Conservation (phyloP, 2,888 invertebrate species). For the Drosophila macrospina region DNA sequence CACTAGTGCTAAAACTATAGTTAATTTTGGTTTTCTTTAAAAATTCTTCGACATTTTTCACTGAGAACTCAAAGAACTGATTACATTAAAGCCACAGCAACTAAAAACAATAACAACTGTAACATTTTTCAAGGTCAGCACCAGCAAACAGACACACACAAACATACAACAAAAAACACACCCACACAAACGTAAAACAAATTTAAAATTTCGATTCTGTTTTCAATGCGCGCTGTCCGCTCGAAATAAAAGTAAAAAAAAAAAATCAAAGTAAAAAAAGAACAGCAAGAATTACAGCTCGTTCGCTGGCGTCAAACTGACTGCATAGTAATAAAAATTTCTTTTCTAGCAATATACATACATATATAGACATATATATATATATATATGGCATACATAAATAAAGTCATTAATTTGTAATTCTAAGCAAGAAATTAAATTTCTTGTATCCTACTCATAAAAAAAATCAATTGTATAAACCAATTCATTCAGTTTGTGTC, state of each 20-base stretch:
- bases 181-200: not conserved
- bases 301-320: conserved; percentile 47
- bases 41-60: conserved; percentile 34
- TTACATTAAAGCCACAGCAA: conserved; percentile 54
- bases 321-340: conserved; percentile 52
- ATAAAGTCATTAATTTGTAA: conserved; percentile 56
- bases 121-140: conserved; percentile 47
- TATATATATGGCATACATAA: conserved; percentile 25
- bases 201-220: conserved; percentile 29
- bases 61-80: conserved; percentile 80
- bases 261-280: not conserved
- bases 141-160: conserved; percentile 22
- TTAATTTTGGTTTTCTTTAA: conserved; percentile 21
- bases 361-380: conserved; percentile 13
- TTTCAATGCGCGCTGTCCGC: conserved; percentile 30
- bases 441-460: conserved; percentile 68
- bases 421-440: conserved; percentile 69
- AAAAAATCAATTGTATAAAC: conserved; percentile 13
- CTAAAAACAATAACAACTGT: conserved; percentile 23
- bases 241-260: conserved; percentile 13
- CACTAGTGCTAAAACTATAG: conserved; percentile 24
- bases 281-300: conserved; percentile 30
- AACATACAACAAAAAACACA: not conserved
- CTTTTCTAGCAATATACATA: conserved; percentile 22
- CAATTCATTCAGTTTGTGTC: conserved; percentile 28